Evolutionary conservation across 2,888 invertebrate species (phyloP), one percentile per base, ranked within the genome.

Genomic region (Andrena marginata): DNA sequence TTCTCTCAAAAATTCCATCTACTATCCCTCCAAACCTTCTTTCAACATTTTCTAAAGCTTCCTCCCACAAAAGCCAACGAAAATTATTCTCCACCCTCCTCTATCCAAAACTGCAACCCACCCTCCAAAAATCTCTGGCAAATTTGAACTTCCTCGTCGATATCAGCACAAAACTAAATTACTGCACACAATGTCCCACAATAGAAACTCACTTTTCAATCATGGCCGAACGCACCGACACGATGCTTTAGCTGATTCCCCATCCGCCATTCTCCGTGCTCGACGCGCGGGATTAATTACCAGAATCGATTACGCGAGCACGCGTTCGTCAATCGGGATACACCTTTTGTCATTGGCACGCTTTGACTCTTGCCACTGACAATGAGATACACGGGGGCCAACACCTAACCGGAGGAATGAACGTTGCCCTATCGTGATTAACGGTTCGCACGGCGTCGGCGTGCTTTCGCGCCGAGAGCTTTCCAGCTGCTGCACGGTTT

Each of bases 281-380:
- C 65, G 80, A 60, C 84, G 51, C 83, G 67, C 79, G 64, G 63
- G 81, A 88, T 87, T 87, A 87, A 87, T 88, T 82, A 81, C 84
- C 69, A 76, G 86, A 84, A 87, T 87, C 86, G 76, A 86, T 87
- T 87, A 84, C 79, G 75, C 64, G 72, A 68, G 69, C 69, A 64
- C 62, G 77, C 79, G 74, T 75, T 77, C 72, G 69, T 71, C 84
- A 68, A 77, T 84, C 65, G 72, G 71, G 67, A 71, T 71, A 33
- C 56, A 23, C 75, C 77, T 82, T 79, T 85, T 80, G 69, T 78
- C 59, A 54, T 54, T 70, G 59, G 65, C 70, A 69, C 31, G 69
- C 62, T 59, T 65, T 35, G 68, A 70, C 67, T 67, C 29, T 23
- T 63, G 72, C 35, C 64, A 56, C 63, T 69, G 54, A 20, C 20